Conservation (phyloP, 2,113 vertebrate genomes). For the Pardalotus punctatus region DNA sequence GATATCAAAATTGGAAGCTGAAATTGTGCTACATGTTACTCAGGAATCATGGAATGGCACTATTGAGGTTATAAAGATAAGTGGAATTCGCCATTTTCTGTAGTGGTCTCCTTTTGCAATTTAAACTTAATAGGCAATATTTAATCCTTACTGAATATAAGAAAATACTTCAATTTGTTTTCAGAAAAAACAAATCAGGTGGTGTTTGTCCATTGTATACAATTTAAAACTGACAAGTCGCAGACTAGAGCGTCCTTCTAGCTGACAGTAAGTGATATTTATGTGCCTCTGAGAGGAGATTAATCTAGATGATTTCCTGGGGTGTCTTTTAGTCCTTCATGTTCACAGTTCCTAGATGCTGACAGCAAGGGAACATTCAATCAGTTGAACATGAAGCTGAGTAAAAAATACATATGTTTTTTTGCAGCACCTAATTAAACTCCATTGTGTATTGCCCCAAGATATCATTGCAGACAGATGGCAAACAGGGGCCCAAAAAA, state of each 20-base stretch:
- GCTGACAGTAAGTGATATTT: not conserved
- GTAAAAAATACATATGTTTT: not conserved
- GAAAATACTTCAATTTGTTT: not conserved
- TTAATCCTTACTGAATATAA: not conserved
- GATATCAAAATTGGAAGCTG: not conserved
- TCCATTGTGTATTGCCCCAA: not conserved
- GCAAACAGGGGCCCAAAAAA: not conserved
- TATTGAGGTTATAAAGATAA: not conserved
- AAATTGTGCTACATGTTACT: not conserved
- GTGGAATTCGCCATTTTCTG: not conserved
- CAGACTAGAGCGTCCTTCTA: not conserved
- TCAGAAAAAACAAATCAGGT: not conserved
- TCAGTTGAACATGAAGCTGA: not conserved
- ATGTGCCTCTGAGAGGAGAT: not conserved
- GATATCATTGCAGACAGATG: not conserved
- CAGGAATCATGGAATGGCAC: not conserved
- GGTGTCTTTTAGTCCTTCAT: not conserved
- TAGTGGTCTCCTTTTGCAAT: not conserved
- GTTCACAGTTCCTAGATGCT: not conserved
- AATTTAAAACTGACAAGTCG: not conserved
- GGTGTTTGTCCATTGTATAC: not conserved
- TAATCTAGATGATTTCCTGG: not conserved
- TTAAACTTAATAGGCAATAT: not conserved
- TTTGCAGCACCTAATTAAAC: not conserved
- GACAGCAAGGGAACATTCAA: not conserved